Evolutionary conservation across 2,888 invertebrate genomes (phyloP), one percentile per base, ranked within the genome.

Genomic region (Phyto melanocephala): DNA sequence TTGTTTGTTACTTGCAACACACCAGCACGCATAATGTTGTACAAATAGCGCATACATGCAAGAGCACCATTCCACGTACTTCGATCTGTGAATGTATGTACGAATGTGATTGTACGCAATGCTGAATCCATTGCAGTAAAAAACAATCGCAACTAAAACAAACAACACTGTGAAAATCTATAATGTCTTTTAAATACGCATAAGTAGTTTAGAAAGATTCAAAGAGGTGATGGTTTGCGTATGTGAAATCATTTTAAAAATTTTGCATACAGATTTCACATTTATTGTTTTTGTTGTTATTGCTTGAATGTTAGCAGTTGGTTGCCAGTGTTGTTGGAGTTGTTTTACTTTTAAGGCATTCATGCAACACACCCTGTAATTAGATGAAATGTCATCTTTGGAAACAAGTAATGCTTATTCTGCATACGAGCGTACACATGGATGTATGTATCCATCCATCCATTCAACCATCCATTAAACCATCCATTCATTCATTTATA

Each of bases 281-380:
- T 68, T 54, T 78, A 63, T 47, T 76, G 67, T 63, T 84, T 71
- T 60, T 70, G 70, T 15, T 78, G 35, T 22, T 71, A 75, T 71
- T 76, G 81, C 78, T 76, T 80, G 70, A 62, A 77, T 80, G 74
- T 68, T 47, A 79, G 72, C 54, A 76, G 78, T 80, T 76, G 62
- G 74, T 68, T 75, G 80, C 45, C 65, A 70, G 13, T 11, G 54
- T 71, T 15, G 65, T 35, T 45, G 8, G 22, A 42, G 35, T 15
- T 58, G 52, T 81, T 83, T 84, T 79, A 62, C 77, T 84, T 65
- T 78, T 50, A 62, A 79, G 67, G 84, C 86, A 86, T 83, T 86
- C 85, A 86, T 84, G 86, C 86, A 85, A 85, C 85, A 86, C 84
- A 85, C 84, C 84, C 84, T 81, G 84, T 86, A 86, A 86, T 86